Evolutionary conservation across 2,113 vertebrate genomes (phyloP).

Genomic region (Carassius gibelio): DNA sequence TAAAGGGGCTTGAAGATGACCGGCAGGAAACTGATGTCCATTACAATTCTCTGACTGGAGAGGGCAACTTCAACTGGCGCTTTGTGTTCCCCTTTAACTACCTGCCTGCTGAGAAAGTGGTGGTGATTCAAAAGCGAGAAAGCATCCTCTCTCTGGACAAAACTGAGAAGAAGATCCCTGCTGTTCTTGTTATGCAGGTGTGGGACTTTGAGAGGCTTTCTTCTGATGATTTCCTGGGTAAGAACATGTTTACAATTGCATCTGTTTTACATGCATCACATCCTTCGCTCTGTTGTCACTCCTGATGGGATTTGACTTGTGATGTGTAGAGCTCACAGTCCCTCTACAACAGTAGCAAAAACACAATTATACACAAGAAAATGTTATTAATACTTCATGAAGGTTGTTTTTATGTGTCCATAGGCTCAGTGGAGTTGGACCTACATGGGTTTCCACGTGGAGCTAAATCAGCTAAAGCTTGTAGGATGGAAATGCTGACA

Average conservation of each 20-base stretch:
- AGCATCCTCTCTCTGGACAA: conserved; percentile 93
- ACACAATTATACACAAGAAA: background rate
- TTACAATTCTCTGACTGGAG: conserved; percentile 95
- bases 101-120: conserved; percentile 91
- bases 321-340: background rate
- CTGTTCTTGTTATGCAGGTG: conserved; percentile 88
- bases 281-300: background rate
- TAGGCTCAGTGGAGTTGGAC: conserved; percentile 90
- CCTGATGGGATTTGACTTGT: background rate
- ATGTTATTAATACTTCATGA: background rate
- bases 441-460: conserved; percentile 88
- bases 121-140: conserved; percentile 88
- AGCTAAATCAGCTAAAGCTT: conserved; percentile 89
- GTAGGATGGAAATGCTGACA: conserved; percentile 77
- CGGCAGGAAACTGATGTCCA: conserved; percentile 96
- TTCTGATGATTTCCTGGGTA: conserved; percentile 94
- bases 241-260: conserved; percentile 45
- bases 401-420: background rate
- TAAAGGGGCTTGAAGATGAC: conserved; percentile 92
- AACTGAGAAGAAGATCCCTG: conserved; percentile 89
- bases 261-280: background rate
- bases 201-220: conserved; percentile 98
- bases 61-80: conserved; percentile 99
- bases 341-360: background rate
- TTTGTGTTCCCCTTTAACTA: conserved; percentile 94